Evolutionary conservation across 2,113 vertebrate species (phyloP).

Genomic region (Zapus hudsonius): DNA sequence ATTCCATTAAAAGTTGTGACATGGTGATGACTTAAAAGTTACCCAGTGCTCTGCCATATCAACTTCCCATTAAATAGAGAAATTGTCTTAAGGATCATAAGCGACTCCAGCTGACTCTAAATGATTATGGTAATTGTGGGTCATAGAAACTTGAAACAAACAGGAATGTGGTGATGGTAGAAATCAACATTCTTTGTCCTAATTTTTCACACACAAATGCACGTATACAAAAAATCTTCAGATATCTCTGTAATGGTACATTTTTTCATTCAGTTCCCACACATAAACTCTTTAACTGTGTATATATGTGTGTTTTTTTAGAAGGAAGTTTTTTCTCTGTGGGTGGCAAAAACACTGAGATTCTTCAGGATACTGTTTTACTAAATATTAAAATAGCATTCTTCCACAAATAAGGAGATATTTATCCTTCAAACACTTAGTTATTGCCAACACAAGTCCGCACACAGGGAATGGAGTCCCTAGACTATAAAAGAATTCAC

Average conservation of each 20-base stretch:
- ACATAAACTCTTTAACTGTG: not conserved
- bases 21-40: not conserved
- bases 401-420: constrained; percentile 36
- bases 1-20: not conserved
- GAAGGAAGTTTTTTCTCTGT: constrained; percentile 55
- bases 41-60: not conserved
- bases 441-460: not conserved
- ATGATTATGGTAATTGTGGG: not conserved
- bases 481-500: not conserved
- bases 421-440: constrained; percentile 31
- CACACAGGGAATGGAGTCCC: not conserved
- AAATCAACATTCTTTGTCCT: not conserved
- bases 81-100: not conserved
- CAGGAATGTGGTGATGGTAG: not conserved
- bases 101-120: not conserved
- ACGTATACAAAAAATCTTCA: not conserved
- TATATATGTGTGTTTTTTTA: not conserved
- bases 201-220: not conserved
- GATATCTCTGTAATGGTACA: not conserved
- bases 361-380: constrained; percentile 46
- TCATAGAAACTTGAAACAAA: not conserved
- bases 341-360: constrained; percentile 27
- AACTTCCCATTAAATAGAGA: not conserved
- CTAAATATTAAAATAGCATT: constrained; percentile 52
- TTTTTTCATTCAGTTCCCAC: not conserved